These are phyloP conservation scores for Turnix velox DNA, from an alignment of 2,113 vertebrate species.

Conservation along the genomic window DNA sequence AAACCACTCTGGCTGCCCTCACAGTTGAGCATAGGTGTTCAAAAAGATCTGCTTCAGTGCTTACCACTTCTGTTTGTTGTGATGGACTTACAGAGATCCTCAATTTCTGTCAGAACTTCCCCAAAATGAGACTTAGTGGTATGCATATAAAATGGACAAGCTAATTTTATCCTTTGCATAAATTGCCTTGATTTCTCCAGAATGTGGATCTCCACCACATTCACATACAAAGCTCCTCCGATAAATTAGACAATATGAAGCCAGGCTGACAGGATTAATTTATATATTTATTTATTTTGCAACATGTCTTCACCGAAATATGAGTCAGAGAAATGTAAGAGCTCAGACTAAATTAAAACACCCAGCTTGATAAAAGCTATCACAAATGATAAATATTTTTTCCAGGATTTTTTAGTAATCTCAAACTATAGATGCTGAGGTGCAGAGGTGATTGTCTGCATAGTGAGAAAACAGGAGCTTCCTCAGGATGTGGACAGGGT, in stretches of 20 bases:
- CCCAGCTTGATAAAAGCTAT: neutral
- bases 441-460: neutral
- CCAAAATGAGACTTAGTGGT: neutral
- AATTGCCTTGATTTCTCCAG: conserved; percentile 25
- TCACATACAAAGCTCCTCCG: neutral
- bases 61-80: neutral
- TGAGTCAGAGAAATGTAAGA: neutral
- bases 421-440: neutral
- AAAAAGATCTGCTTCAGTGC: neutral
- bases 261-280: neutral
- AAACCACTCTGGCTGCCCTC: conserved; percentile 26
- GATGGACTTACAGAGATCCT: neutral
- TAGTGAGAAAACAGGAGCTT: neutral
- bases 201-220: neutral
- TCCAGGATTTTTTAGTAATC: neutral
- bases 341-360: neutral
- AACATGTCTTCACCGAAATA: neutral
- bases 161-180: conserved; percentile 47
- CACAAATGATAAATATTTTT: neutral
- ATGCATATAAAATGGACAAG: conserved; percentile 30
- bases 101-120: conserved; percentile 13
- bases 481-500: neutral
- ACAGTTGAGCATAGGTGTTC: neutral
- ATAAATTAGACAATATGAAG: neutral
- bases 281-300: neutral